These are phyloP conservation scores for Cyclopterus lumpus DNA, from an alignment of 2,797 vertebrate species.

Conservation along the genomic window DNA sequence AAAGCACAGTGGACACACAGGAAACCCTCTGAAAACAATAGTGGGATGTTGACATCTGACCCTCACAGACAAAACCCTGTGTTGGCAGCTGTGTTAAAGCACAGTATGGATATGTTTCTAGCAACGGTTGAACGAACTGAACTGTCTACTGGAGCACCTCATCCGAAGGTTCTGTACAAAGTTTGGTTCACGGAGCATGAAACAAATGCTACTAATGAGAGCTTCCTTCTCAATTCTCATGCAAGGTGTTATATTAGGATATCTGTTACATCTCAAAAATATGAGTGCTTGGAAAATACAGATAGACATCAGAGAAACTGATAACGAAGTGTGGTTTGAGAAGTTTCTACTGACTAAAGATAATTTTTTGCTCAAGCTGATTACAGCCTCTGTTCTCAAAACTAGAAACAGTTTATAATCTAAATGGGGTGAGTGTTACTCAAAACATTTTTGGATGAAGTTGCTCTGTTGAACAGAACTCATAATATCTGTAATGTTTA, in stretches of 20 bases:
- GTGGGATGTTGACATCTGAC: constrained; percentile 75
- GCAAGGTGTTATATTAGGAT: neutral
- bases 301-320: neutral
- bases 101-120: constrained; percentile 18
- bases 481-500: constrained; percentile 18
- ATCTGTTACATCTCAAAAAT: neutral
- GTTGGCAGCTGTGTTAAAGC: constrained; percentile 43
- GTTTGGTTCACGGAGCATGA: neutral
- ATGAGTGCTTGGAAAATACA: neutral
- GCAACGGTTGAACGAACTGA: constrained; percentile 18
- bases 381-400: neutral
- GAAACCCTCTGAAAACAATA: constrained; percentile 74
- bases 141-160: neutral
- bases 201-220: neutral
- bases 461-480: neutral
- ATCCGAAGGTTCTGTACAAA: neutral
- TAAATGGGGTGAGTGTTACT: neutral
- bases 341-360: neutral
- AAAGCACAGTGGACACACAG: constrained; percentile 56
- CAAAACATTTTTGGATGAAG: neutral
- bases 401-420: neutral
- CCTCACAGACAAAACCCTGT: constrained; percentile 33
- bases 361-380: neutral
- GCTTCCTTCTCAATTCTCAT: neutral
- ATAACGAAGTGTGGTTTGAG: neutral